Conservation (phyloP, 2,113 vertebrate genomes). For the Sisor rabdophorus region DNA sequence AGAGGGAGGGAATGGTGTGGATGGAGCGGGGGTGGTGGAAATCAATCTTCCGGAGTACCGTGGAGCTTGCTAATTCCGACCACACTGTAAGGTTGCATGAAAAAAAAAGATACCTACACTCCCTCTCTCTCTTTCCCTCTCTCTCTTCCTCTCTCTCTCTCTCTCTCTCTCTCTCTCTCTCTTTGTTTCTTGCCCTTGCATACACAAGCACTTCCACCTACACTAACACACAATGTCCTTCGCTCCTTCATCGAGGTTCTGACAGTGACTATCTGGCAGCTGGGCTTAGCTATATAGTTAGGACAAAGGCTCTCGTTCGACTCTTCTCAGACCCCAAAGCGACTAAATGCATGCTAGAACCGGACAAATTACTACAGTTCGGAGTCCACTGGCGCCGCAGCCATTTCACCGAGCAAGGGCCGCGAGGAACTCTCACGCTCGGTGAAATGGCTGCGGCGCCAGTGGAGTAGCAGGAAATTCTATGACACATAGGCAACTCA, state of each 20-base stretch:
- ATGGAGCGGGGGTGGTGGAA: too few relatives aligned
- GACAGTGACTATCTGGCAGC: slow-evolving; percentile 51
- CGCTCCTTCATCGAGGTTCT: slow-evolving; percentile 47
- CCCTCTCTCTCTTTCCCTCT: too few relatives aligned
- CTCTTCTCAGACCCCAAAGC: slow-evolving; percentile 40
- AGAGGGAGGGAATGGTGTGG: slow-evolving; percentile 12
- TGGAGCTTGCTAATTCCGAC: slow-evolving; percentile 53
- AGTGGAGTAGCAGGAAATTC: slow-evolving; percentile 4
- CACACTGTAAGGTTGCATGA: slow-evolving; percentile 50
- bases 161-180: not conserved
- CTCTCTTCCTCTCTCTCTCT: not conserved
- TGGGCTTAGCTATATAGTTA: slow-evolving; percentile 26
- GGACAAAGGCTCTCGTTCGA: slow-evolving; percentile 43
- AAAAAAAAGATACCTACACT: slow-evolving; percentile 32
- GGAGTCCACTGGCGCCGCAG: slow-evolving; percentile 19
- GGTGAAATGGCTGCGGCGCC: slow-evolving; percentile 24
- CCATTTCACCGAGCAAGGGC: slow-evolving; percentile 35
- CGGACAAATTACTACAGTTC: slow-evolving; percentile 34
- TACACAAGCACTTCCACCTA: not conserved
- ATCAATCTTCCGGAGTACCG: slow-evolving; percentile 50
- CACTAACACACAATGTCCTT: slow-evolving; percentile 4
- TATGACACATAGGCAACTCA: slow-evolving; percentile 22
- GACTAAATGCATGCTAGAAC: slow-evolving; percentile 16
- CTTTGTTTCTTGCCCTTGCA: not conserved
- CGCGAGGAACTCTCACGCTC: too few relatives aligned